Conservation (phyloP, 37 sponge, comb jelly and placozoan species). For the Cliona cf. orientalis region DNA sequence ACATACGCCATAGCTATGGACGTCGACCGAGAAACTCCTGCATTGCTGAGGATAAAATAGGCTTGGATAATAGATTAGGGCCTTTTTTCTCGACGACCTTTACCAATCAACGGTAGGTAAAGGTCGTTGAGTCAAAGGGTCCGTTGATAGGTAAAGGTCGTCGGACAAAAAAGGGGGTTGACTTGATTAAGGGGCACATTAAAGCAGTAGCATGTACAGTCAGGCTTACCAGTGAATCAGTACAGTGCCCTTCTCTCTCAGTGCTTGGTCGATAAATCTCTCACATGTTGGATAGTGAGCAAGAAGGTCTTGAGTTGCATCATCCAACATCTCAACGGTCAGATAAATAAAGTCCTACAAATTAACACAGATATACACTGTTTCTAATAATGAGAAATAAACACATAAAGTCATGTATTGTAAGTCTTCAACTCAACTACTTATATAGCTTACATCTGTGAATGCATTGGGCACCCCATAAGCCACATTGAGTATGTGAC, state of each 20-base stretch:
- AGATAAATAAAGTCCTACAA: constrained; percentile 43
- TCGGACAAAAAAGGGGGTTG: no score
- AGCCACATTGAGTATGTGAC: constrained; percentile 85
- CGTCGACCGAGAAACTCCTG: constrained; percentile 72
- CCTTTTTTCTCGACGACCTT: background rate
- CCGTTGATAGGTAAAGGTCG: no score
- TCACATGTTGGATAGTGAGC: constrained; percentile 57
- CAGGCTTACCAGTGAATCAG: constrained; percentile 77
- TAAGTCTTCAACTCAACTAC: background rate
- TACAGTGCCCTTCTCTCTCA: constrained; percentile 35
- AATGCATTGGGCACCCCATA: constrained; percentile 68
- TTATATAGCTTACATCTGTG: constrained; percentile 40
- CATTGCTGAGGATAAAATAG: constrained; percentile 45
- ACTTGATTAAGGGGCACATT: no score
- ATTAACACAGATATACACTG: background rate
- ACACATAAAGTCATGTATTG: background rate
- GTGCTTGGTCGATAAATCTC: constrained; percentile 66
- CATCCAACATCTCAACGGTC: constrained; percentile 71
- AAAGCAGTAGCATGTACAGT: background rate
- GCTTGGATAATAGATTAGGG: background rate
- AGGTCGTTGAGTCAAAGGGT: no score
- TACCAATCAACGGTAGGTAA: no score
- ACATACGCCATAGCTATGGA: constrained; percentile 74
- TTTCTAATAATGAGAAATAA: background rate
- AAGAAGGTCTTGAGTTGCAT: constrained; percentile 21